Percentiles rank a stretch among this genome's conserved stretches.
phyloP scores from a whole-genome alignment of 2,888 invertebrate species.

The Dryococelus australis region DNA sequence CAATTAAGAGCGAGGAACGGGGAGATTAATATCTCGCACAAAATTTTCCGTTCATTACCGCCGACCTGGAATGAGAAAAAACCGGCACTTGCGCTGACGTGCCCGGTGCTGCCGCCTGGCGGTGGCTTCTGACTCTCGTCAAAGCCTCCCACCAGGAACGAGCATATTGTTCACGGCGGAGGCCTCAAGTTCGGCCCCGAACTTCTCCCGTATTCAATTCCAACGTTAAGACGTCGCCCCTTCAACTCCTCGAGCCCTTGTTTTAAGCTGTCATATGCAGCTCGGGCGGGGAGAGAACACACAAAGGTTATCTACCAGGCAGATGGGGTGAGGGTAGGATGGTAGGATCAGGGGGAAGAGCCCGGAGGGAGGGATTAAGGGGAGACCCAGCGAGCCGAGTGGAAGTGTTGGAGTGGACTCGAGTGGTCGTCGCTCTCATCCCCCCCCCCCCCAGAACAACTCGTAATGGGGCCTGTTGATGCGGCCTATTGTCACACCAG shows the following conservation, averaged over 20 bases:
- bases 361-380: neutral
- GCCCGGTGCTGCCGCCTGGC: neutral
- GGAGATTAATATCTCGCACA: too few species aligned
- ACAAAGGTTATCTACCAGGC: neutral
- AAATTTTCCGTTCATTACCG: too few species aligned
- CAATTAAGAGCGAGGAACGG: too few species aligned
- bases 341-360: neutral
- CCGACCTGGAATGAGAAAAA: too few species aligned
- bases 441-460: neutral
- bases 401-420: neutral
- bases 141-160: neutral
- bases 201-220: neutral
- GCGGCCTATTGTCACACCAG: neutral
- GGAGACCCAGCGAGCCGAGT: too few species aligned
- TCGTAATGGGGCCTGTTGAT: neutral
- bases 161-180: neutral
- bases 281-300: neutral
- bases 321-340: neutral
- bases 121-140: neutral
- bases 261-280: constrained; percentile 16
- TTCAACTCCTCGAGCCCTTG: neutral
- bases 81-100: neutral
- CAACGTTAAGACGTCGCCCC: neutral
- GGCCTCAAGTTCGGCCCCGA: neutral
- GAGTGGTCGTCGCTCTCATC: neutral